Evolutionary conservation across 2,113 vertebrate genomes (phyloP).

Genomic region (Tyto alba): DNA sequence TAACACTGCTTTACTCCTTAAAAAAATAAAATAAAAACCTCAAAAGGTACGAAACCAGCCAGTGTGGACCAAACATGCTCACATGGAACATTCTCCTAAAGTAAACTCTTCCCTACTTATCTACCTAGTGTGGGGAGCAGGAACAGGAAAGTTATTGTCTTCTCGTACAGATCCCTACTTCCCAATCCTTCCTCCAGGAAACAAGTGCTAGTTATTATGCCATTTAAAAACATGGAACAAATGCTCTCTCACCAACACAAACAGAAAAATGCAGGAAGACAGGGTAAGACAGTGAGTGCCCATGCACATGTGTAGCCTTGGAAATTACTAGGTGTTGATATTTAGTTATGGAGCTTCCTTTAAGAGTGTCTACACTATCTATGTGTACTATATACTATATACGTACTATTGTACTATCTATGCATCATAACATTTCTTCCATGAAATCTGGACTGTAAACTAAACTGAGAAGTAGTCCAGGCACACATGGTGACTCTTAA

Average conservation of each 20-base stretch:
- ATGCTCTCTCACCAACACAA: not conserved
- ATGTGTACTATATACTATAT: too few species aligned
- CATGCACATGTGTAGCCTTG: too few species aligned
- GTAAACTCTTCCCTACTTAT: not conserved
- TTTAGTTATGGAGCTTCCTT: not conserved
- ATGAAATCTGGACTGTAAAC: not conserved
- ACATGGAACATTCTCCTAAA: not conserved
- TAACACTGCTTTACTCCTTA: not conserved
- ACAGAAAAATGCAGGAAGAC: not conserved
- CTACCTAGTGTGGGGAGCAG: not conserved
- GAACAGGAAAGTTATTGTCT: not conserved
- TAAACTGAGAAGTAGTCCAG: not conserved
- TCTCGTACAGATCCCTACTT: not conserved
- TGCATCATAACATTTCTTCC: not conserved
- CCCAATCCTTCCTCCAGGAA: not conserved
- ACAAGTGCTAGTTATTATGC: not conserved
- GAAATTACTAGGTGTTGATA: not conserved
- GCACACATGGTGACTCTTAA: fast-evolving
- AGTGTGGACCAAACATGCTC: not conserved
- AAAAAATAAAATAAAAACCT: not conserved
- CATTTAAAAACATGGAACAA: not conserved
- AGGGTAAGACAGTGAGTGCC: too few species aligned
- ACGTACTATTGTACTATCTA: too few species aligned
- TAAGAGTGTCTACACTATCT: too few species aligned
- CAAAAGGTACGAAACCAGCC: not conserved